Evolutionary conservation across 1,140 invertebrate species (phyloP), one percentile per base, ranked within the genome.

Genomic region (Hesperophylax magnus): DNA sequence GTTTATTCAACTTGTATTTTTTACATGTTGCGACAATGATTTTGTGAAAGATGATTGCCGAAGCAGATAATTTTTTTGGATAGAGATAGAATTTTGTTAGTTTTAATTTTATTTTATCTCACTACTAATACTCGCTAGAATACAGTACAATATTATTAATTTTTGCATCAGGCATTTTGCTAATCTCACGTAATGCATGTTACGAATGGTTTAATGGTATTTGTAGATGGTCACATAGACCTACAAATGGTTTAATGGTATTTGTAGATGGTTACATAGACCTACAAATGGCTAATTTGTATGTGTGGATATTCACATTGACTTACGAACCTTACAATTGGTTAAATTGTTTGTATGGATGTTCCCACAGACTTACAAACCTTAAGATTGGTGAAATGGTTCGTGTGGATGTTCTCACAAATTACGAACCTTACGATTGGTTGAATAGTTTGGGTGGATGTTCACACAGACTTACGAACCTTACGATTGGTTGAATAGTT

Each of bases 61-160:
- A 71, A 71, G 67, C 67, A 22, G 27, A 67, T 67, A 34, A 47
- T 47, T 47, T 65, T n/a, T 31, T 67, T 67, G 18, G 58, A 67
- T 67, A 67, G 31, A 67, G 24, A 67, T n/a, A 27, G 67, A 52
- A 18, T 24, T 24, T 71, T 47, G 18, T 47, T 9, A 31, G 27
- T 67, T 67, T 65, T 67, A 9, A 67, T n/a, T 67, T 27, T 34
- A 24, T 20, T 24, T 63, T 22, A 18, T 69, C 17, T 69, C 34
- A 71, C 67, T 71, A 71, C 67, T 20, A 18, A 71, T 71, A 71
- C 67, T 71, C 18, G 67, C 67, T 71, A 71, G 18, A 69, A 52
- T 71, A 39, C 67, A 52, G 67, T 71, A 53, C 39, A 71, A 24
- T 71, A 71, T 71, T 71, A 71, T 71, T 71, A 47, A 47, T 52